phyloP scores from a whole-genome alignment of 2,113 vertebrate species.

The Anhinga rufa region DNA sequence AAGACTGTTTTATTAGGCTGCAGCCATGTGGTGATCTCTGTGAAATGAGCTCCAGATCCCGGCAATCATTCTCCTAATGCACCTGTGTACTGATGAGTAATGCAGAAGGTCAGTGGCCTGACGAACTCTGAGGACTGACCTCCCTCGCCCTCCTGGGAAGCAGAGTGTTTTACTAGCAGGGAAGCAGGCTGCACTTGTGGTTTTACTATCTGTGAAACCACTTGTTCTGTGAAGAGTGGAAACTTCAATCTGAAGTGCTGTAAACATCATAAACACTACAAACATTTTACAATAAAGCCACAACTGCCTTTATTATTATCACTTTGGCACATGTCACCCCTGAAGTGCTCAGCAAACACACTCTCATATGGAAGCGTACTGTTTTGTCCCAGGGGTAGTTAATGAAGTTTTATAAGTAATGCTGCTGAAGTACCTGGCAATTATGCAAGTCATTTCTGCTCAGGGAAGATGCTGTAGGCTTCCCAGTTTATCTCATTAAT shows the following conservation, averaged over 20 bases:
- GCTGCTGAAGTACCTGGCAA: background rate
- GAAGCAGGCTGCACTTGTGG: background rate
- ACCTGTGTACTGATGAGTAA: background rate
- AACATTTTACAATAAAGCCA: background rate
- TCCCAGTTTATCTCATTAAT: background rate
- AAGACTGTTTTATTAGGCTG: background rate
- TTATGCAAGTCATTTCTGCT: background rate
- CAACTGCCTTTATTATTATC: background rate
- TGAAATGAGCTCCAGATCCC: background rate
- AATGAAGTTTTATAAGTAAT: background rate
- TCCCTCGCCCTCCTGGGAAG: background rate
- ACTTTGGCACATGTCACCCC: background rate
- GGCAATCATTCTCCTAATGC: background rate
- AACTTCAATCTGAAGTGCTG: background rate
- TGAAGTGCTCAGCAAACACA: background rate
- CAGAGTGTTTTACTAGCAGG: background rate
- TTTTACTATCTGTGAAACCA: background rate
- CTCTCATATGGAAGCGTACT: background rate
- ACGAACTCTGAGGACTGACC: background rate
- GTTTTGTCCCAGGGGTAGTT: background rate
- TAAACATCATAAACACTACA: background rate
- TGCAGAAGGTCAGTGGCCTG: background rate
- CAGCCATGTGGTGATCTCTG: background rate
- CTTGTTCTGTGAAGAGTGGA: background rate
- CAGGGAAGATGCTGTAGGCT: background rate